These are phyloP conservation scores for Poicephalus meyeri DNA, from an alignment of 2,113 vertebrate genomes.

Conservation along the genomic window DNA sequence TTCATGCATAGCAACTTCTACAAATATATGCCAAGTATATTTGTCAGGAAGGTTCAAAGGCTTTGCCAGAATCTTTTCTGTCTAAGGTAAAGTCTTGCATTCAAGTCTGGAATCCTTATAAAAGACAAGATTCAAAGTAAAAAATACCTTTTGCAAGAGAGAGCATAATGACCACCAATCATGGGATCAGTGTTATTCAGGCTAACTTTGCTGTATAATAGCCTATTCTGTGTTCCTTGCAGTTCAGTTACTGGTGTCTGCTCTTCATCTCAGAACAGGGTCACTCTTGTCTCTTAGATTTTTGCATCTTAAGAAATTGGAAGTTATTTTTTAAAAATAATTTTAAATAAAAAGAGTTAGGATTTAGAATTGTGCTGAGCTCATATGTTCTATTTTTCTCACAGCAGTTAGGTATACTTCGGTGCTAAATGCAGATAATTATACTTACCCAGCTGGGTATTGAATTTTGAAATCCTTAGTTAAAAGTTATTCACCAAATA, in stretches of 20 bases:
- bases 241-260: background rate
- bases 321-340: background rate
- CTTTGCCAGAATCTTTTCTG: background rate
- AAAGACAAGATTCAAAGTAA: background rate
- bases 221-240: background rate
- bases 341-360: background rate
- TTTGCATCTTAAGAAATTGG: background rate
- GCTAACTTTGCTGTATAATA: background rate
- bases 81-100: background rate
- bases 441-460: background rate
- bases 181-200: background rate
- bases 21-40: background rate
- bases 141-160: background rate
- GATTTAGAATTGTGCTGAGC: background rate
- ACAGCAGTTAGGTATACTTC: background rate
- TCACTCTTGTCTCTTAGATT: background rate
- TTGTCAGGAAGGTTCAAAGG: background rate
- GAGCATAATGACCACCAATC: background rate
- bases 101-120: background rate
- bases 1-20: background rate
- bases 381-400: background rate
- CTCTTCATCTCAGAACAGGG: background rate
- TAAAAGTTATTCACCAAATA: background rate
- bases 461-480: background rate
- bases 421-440: background rate